Evolutionary conservation across 2,113 vertebrate species (phyloP).

Genomic region (Lagopus muta): DNA sequence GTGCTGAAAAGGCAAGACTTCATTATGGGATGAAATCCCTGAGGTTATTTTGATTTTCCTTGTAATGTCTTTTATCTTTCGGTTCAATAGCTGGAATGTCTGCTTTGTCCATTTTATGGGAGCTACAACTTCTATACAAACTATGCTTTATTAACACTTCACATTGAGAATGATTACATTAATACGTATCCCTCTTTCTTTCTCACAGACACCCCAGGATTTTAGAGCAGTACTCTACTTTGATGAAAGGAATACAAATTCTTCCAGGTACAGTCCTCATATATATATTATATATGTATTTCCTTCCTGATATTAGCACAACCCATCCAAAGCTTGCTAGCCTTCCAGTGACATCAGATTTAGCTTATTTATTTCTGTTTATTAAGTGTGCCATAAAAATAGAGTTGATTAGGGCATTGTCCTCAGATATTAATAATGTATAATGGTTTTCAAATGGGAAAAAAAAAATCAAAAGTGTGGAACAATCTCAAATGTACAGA

Average conservation of each 20-base stretch:
- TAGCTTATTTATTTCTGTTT: constrained; percentile 4
- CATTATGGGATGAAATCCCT: constrained; percentile 29
- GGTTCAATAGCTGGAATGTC: constrained; percentile 30
- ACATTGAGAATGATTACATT: constrained; percentile 60
- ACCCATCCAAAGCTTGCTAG: neutral
- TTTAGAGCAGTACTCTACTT: constrained; percentile 2
- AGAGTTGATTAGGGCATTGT: neutral
- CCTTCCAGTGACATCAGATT: neutral
- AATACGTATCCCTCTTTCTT: constrained; percentile 30
- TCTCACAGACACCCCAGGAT: constrained; percentile 18
- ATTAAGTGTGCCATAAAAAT: neutral
- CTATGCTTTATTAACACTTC: constrained; percentile 61
- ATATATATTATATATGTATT: too few relatives aligned
- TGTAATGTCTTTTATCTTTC: constrained; percentile 32
- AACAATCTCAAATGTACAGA: neutral
- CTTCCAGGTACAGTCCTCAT: constrained; percentile 3
- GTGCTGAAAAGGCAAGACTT: constrained; percentile 34
- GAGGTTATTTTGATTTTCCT: constrained; percentile 14
- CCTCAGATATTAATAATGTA: neutral
- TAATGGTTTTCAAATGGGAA: neutral
- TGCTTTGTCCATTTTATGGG: constrained; percentile 17
- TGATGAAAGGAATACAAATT: constrained; percentile 14
- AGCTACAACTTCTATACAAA: constrained; percentile 29
- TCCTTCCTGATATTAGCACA: neutral
- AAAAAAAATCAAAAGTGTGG: neutral